Conservation (phyloP, 2,888 invertebrate genomes). For the Stramonita haemastoma region DNA sequence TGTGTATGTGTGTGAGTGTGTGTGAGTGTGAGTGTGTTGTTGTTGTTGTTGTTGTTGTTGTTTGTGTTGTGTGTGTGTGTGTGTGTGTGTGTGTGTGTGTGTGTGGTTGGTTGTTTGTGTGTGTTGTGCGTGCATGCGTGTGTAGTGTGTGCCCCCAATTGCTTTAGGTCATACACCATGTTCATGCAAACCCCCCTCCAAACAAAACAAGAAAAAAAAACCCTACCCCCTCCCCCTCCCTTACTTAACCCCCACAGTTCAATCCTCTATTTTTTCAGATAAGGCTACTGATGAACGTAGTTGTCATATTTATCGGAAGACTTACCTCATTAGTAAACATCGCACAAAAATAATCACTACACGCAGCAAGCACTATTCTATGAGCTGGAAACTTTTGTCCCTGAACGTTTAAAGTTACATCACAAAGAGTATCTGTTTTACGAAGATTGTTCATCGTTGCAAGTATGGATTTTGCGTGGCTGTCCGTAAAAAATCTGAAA, state of each 20-base stretch:
- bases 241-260: too few relatives aligned
- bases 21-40: too few relatives aligned
- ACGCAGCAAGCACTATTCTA: conserved; percentile 75
- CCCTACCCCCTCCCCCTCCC: too few relatives aligned
- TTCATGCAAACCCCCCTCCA: too few relatives aligned
- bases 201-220: too few relatives aligned
- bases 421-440: conserved; percentile 74
- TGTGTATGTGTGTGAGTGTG: too few relatives aligned
- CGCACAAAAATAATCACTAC: conserved; percentile 77
- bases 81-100: neutral
- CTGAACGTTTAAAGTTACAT: conserved; percentile 73
- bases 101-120: neutral
- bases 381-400: conserved; percentile 74
- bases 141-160: neutral
- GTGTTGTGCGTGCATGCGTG: neutral
- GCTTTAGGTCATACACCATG: too few relatives aligned
- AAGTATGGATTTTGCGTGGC: conserved; percentile 75
- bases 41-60: neutral
- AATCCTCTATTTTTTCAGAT: too few relatives aligned
- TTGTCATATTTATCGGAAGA: neutral
- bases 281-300: too few relatives aligned
- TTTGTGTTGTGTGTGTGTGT: neutral
- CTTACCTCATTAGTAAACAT: conserved; percentile 77
- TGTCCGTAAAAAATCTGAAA: conserved; percentile 73
- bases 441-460: conserved; percentile 75